Evolutionary conservation across 2,888 invertebrate genomes (phyloP), one percentile per base, ranked within the genome.

Genomic region (Ophion costatus): DNA sequence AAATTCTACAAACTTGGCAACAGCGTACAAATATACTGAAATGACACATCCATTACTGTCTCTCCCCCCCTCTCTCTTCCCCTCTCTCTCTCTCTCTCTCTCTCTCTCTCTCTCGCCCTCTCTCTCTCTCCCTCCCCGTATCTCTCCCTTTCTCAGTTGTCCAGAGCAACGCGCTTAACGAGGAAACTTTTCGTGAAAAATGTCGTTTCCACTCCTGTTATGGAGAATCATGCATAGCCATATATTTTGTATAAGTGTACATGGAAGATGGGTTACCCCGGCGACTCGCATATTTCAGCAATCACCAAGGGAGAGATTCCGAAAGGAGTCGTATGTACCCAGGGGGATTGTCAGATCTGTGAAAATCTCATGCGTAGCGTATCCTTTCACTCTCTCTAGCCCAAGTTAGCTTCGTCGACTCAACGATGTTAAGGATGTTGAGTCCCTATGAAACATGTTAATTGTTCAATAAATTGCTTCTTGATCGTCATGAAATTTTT

Each of bases 141-240:
- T 38, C 38, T 14, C 14, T 17, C 14, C 51, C 51, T 42, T 66
- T 14, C 57, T 64, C 75, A 14, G 73, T 73, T n/a, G 73, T 59
- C 61, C 61, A 71, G 63, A 84, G 84, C 51, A 61, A 69, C 69
- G 82, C 71, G 80, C 63, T 81, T 84, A 84, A 84, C 84, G 84
- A 84, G 80, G 56, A 81, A 84, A 84, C 63, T 84, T 84, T 84
- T 57, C 42, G 24, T 42, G 24, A 29, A 69, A 78, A 76, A 84
- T 81, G 33, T 57, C 74, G 57, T 22, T 67, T 70, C 81, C 69
- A 20, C 61, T 33, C 20, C 45, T 69, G 77, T 84, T 71, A 78
- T 63, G 20, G 56, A 11, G 59, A 38, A 80, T 63, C 69, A 76
- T 82, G 22, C 56, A 74, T 45, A 45, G 17, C 20, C 57, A 75